Conservation (phyloP, 2,113 vertebrate species). For the Tricholaema leucomelas region DNA sequence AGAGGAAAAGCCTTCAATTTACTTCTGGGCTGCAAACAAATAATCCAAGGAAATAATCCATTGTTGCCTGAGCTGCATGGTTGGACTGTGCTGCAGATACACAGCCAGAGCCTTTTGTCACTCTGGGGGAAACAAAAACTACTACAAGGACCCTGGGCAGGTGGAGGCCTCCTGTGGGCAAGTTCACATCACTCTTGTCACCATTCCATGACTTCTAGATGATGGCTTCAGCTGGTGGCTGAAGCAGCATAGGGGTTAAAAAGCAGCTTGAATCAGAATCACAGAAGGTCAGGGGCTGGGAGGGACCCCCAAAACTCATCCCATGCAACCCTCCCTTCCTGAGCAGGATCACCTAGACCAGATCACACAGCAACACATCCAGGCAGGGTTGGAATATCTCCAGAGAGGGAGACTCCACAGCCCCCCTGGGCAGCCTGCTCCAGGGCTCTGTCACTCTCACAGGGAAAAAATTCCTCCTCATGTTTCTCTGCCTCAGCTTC, state of each 20-base stretch:
- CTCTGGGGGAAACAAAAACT: rapidly evolving
- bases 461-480: too few species aligned
- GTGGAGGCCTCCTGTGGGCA: rapidly evolving
- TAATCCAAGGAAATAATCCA: not conserved
- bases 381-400: too few species aligned
- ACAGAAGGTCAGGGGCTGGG: too few species aligned
- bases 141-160: not conserved
- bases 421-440: too few species aligned
- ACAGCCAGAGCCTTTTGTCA: not conserved
- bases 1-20: not conserved
- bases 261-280: not conserved
- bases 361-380: too few species aligned
- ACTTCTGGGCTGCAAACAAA: not conserved
- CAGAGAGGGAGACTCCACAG: too few species aligned
- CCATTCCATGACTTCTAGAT: rapidly evolving
- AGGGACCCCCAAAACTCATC: too few species aligned
- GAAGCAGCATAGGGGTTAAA: not conserved
- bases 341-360: too few species aligned
- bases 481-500: too few species aligned
- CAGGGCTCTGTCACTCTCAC: too few species aligned
- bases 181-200: not conserved
- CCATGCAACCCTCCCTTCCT: too few species aligned
- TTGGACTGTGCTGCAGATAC: not conserved
- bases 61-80: not conserved
- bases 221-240: not conserved